Base-by-base conservation (phyloP, 2,888 invertebrate species). In the Apodemia mormo region DNA sequence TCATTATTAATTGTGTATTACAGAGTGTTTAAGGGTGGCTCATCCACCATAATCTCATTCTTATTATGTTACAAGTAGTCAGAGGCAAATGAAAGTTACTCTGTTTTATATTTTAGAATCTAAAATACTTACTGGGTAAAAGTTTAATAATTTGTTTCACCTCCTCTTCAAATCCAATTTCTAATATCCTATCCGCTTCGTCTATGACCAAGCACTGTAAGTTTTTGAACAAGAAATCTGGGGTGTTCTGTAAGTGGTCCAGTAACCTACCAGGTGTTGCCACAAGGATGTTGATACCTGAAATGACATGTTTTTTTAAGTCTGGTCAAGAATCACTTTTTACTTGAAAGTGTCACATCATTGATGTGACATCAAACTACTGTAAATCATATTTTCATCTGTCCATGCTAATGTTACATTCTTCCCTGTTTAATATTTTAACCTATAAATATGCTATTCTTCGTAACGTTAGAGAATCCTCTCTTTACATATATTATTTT, bases 111-210 rank as follows among this genome's bases (percentile, higher is more conserved):
- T 49, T 49, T 14, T 12, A 14, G 14, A 14, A 12, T 49, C 4
- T 4, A 7, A 66, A 40, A 56, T 69, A 95, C 96, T 94, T 94
- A 98, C 98, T 98, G 71, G 99, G 99, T 76, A 99, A 90, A 69
- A 98, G 92, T 81, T 96, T 96, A 45, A 99, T 95, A 75, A 99
- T 99, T 90, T 98, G 97, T 78, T 98, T 98, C 83, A 99, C 95
- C 88, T 99, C 99, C 85, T 99, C 98, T 90, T 99, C 99, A 87
- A 99, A 99, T 68, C 99, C 99, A 84, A 99, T 97, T 85, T 99
- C 98, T 71, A 99, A 93, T 86, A 99, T 98, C 79, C 99, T 94
- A 92, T 99, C 99, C n/a, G 99, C 99, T 90, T 99, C 99, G 86
- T 99, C 99, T 84, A 99, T 98, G 33, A 99, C 94, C 33, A 99